These are phyloP conservation scores for Cataglyphis cursor DNA, from an alignment of 2,888 invertebrate species.

Conservation along the genomic window DNA sequence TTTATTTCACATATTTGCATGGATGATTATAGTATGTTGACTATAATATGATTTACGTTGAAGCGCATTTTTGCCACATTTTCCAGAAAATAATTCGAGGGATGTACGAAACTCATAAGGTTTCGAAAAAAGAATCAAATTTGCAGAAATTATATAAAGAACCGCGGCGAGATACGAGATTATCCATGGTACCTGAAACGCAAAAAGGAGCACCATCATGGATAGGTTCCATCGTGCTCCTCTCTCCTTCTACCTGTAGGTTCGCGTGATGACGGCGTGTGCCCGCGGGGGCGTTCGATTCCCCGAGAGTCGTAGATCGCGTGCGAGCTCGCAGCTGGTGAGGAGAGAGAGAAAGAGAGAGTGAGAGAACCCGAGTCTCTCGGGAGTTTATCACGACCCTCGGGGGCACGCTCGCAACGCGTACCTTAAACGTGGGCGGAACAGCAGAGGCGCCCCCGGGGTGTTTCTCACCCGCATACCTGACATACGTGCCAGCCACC, in stretches of 20 bases:
- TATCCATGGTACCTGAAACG: constrained; percentile 35
- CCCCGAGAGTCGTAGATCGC: constrained; percentile 73
- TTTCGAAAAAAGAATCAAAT: not conserved
- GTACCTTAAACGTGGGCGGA: constrained; percentile 84
- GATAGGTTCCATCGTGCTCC: constrained; percentile 14
- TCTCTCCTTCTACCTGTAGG: constrained; percentile 56
- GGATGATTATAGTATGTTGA: not conserved
- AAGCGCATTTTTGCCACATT: constrained; percentile 2
- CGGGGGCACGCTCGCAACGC: constrained; percentile 54
- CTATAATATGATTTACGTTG: not conserved
- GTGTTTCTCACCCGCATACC: constrained; percentile 85
- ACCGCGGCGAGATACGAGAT: constrained; percentile 35
- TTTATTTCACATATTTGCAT: not conserved
- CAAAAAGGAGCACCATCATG: constrained; percentile 21
- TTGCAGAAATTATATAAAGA: constrained; percentile 38
- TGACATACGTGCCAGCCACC: constrained; percentile 77
- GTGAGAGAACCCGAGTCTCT: constrained; percentile 28
- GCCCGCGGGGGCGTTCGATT: constrained; percentile 85
- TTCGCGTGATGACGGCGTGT: constrained; percentile 85
- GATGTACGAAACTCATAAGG: constrained; percentile 11
- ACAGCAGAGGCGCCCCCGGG: constrained; percentile 77
- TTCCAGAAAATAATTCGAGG: not conserved
- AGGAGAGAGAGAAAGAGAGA: constrained; percentile 45
- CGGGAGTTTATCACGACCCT: constrained; percentile 53
- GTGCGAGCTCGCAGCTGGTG: constrained; percentile 72